Percentiles rank a stretch among this genome's conserved stretches.
Evolutionary conservation across 2,888 invertebrate genomes (phyloP).

Genomic region (Plebejus anna): DNA sequence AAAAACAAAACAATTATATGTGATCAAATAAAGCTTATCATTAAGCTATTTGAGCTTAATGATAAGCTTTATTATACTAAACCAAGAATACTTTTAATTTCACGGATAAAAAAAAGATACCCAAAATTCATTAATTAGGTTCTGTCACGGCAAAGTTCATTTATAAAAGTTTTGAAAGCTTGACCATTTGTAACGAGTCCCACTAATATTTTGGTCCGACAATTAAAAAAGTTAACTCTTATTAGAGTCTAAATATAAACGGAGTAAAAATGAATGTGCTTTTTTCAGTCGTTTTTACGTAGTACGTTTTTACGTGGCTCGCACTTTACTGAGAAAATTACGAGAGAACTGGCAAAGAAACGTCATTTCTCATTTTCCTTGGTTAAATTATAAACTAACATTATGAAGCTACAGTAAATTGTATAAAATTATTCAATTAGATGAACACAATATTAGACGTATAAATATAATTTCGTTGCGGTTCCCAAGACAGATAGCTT

Average conservation of each 20-base stretch:
- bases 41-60: neutral
- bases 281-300: neutral
- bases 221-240: neutral
- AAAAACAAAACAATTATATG: neutral
- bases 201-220: neutral
- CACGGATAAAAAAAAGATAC: neutral
- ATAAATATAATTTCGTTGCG: neutral
- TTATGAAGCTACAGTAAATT: neutral
- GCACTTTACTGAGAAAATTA: neutral
- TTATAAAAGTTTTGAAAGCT: neutral
- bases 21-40: neutral
- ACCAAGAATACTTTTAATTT: neutral
- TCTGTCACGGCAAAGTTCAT: neutral
- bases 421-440: neutral
- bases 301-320: neutral
- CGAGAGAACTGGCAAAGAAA: neutral
- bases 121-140: neutral
- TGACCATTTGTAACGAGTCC: neutral
- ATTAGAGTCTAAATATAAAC: neutral
- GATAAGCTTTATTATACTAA: neutral
- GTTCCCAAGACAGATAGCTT: too few relatives aligned
- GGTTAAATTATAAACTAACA: neutral
- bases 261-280: neutral
- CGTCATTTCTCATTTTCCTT: neutral
- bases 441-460: neutral